Conservation (phyloP, 2,888 invertebrate genomes). For the Eupithecia abbreviata region DNA sequence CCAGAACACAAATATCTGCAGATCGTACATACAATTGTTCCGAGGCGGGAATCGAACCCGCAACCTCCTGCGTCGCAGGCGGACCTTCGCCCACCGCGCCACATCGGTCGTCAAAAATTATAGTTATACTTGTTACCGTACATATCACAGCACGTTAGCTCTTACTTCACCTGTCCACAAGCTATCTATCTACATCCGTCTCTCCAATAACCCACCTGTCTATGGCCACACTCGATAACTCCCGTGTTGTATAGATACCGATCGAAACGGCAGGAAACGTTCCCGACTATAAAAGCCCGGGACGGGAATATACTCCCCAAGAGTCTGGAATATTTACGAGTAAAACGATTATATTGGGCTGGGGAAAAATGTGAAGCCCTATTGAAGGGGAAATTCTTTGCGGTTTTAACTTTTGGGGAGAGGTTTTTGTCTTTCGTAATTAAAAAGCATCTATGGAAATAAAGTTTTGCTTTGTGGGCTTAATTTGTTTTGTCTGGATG, state of each 20-base stretch:
- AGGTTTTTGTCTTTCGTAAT: not conserved
- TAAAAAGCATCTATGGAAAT: not conserved
- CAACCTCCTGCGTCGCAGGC: too few relatives aligned
- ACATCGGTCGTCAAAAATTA: too few relatives aligned
- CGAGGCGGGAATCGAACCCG: too few relatives aligned
- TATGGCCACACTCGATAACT: constrained; percentile 27
- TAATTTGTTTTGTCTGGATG: not conserved
- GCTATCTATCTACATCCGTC: constrained; percentile 3
- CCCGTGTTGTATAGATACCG: constrained; percentile 48
- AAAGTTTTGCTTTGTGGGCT: not conserved
- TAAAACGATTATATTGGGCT: constrained; percentile 46
- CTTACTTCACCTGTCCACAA: constrained; percentile 3
- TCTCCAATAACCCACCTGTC: not conserved
- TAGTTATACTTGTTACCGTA: not conserved
- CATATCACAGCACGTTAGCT: not conserved
- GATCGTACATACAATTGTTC: too few relatives aligned
- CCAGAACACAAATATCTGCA: too few relatives aligned
- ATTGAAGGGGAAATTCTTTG: constrained; percentile 16
- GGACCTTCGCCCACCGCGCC: too few relatives aligned
- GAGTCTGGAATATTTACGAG: constrained; percentile 48
- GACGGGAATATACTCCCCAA: constrained; percentile 46
- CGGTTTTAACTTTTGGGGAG: not conserved
- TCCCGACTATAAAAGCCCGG: constrained; percentile 45
- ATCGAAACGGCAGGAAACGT: constrained; percentile 49
- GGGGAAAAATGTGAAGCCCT: constrained; percentile 18